Evolutionary conservation across 2,113 vertebrate genomes (phyloP).

Genomic region (Agelaius phoeniceus): DNA sequence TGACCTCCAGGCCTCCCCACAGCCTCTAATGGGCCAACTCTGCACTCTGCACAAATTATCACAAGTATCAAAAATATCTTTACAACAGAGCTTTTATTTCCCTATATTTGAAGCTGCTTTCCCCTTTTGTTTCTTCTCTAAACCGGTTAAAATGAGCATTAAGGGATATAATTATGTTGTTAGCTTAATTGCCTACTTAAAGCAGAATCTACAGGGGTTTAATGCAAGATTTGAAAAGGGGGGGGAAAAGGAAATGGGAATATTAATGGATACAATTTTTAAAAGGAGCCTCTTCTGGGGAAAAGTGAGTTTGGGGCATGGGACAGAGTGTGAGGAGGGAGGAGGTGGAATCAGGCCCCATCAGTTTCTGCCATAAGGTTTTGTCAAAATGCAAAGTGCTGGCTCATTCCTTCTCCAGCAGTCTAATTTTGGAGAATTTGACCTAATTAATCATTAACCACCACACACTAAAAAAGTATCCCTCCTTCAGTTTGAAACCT

Average conservation of each 20-base stretch:
- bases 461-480: not conserved
- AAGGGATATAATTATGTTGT: slow-evolving; percentile 83
- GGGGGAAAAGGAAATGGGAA: slow-evolving; percentile 36
- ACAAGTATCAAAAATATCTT: slow-evolving; percentile 38
- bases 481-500: slow-evolving; percentile 28
- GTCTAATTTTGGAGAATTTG: slow-evolving; percentile 72
- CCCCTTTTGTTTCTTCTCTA: slow-evolving; percentile 77
- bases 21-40: not conserved
- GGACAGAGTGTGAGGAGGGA: fast-evolving
- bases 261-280: slow-evolving; percentile 61
- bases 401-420: not conserved
- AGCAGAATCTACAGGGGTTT: slow-evolving; percentile 81
- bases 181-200: slow-evolving; percentile 83
- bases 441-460: slow-evolving; percentile 75
- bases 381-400: not conserved
- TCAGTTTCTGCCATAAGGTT: not conserved
- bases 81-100: slow-evolving; percentile 29
- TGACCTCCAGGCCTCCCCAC: not conserved
- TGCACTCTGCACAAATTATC: not conserved
- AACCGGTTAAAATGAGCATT: slow-evolving; percentile 78
- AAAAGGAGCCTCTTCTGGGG: slow-evolving; percentile 61
- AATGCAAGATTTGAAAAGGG: slow-evolving; percentile 69
- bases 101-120: slow-evolving; percentile 61
- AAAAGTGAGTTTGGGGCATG: not conserved
- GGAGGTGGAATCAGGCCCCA: not conserved